Conservation (phyloP, 2,888 invertebrate genomes). For the Cantharis rufa region DNA sequence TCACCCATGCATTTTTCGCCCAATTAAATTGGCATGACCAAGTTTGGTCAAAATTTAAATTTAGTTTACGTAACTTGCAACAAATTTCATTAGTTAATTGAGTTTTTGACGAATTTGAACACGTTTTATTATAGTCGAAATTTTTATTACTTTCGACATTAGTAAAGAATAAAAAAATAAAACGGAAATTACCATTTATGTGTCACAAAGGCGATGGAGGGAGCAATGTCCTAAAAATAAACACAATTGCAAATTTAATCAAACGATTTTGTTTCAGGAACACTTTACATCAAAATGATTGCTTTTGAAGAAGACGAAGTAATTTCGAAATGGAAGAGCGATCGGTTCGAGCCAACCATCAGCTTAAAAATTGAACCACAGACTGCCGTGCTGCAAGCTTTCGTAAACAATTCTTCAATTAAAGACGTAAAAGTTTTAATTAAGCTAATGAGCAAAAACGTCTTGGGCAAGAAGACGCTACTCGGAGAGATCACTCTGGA, state of each 20-base stretch:
- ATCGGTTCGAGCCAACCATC: slow-evolving; percentile 73
- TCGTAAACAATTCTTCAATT: slow-evolving; percentile 66
- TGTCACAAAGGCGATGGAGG: neutral
- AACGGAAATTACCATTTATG: neutral
- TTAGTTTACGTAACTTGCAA: neutral
- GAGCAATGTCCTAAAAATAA: slow-evolving; percentile 17
- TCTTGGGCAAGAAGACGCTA: slow-evolving; percentile 70
- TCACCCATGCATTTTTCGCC: neutral
- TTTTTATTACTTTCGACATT: neutral
- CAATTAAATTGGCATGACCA: neutral
- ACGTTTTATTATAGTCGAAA: neutral
- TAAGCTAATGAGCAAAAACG: slow-evolving; percentile 68
- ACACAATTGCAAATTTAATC: slow-evolving; percentile 1
- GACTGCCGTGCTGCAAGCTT: slow-evolving; percentile 65
- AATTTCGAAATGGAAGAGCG: slow-evolving; percentile 69
- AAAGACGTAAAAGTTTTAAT: slow-evolving; percentile 68
- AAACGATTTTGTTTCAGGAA: slow-evolving; percentile 58
- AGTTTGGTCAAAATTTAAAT: neutral
- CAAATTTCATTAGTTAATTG: neutral
- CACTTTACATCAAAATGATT: slow-evolving; percentile 77
- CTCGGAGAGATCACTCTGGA: slow-evolving; percentile 70
- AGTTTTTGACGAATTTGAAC: neutral
- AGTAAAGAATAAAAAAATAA: slow-evolving; percentile 11
- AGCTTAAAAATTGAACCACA: slow-evolving; percentile 76
- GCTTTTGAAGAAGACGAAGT: slow-evolving; percentile 66